Evolutionary conservation across 2,113 vertebrate genomes (phyloP), one percentile per base, ranked within the genome.

Genomic region (Ailurus styani): DNA sequence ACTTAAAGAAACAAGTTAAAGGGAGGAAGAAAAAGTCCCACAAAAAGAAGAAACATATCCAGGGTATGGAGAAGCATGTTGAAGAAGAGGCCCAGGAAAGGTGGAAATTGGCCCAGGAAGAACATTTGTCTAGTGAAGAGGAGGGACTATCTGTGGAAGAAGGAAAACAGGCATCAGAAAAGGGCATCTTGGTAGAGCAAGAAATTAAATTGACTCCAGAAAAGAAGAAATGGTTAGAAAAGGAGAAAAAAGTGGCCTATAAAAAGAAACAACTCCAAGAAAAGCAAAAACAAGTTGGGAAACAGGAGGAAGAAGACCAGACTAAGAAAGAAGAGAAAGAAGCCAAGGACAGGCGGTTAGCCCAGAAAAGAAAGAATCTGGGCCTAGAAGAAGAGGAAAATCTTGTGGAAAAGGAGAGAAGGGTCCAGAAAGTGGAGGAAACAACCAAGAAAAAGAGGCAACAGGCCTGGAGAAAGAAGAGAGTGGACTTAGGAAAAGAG

Each of bases 351-450:
- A 68, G 68, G 60, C n/a, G 84, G 14, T 47, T 60, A 96, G 47
- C 17, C 25, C 25, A 18, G 85, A 29, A 91, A 95, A 93, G 86
- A 96, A 72, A 95, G 82, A 91, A 95, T 77, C 68, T 37, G n/a
- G 50, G 70, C 50, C 50, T 45, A 55, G 27, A 52, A 60, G 42
- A 87, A 4, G 25, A 87, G n/a, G 47, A 84, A 87, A 27, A 42
- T 5, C n/a, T 90, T 47, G 68, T 37, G 7, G 81, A 8, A 87
- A n/a, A 68, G 42, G 40, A 52, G 54, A 90, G 34, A 68, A n/a
- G 40, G 37, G 21, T 20, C 34, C 82, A 72, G 45, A 50, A 82
- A 81, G 6, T 34, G 37, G 40, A 45, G 57, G 29, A n/a, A 62
- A 55, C 17, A 54, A 37, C 5, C 7, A 37, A 87, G 50, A 34